Base-by-base conservation (phyloP, 2,113 vertebrate species). In the Muscicapa adusta region DNA sequence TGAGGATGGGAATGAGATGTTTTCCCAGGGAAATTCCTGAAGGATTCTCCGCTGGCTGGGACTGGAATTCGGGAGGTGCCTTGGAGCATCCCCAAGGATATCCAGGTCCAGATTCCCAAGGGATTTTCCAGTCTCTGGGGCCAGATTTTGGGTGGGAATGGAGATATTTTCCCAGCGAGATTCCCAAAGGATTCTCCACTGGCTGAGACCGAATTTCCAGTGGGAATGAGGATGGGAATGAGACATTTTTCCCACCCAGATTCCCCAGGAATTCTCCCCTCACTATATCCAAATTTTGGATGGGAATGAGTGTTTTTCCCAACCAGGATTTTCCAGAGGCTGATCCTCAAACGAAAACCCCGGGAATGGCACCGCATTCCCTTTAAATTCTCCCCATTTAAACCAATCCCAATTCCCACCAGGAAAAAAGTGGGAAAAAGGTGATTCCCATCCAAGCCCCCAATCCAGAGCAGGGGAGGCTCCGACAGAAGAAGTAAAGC, bases 401-500 rank as follows among this genome's bases (percentile, higher is more conserved):
- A 73, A 6, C 57, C 4, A 0, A 62, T 20, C 80, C 67, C 57
- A 38, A 7, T n/a, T 50, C 19, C 34, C 54, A 19, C 42, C 11
- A 0, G 3, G 8, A 2, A 60, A 89, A 74, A 48, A n/a, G 2
- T 0, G 1, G 42, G 77, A 26, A 76, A 68, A 42, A 60, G 88
- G 89, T 75, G 87, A 95, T 97, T 98, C 94, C 75, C 86, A 94
- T 86, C 92, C 12, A 2, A 51, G 6, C 91, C 93, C 97, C 97
- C 82, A 92, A 92, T 95, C 96, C 94, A 45, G 81, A 61, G 42
- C 96, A 91, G 96, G 95, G 96, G 96, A 95, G 97, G 97, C 92
- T 96, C 96, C 91, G 95, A 81, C 48, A 87, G 98, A 97, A 98
- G 97, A 97, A 96, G 97, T 97, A 97, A 98, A 97, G 96, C 96